phyloP scores from a whole-genome alignment of 2,113 vertebrate species.

The Noturus placidus region DNA sequence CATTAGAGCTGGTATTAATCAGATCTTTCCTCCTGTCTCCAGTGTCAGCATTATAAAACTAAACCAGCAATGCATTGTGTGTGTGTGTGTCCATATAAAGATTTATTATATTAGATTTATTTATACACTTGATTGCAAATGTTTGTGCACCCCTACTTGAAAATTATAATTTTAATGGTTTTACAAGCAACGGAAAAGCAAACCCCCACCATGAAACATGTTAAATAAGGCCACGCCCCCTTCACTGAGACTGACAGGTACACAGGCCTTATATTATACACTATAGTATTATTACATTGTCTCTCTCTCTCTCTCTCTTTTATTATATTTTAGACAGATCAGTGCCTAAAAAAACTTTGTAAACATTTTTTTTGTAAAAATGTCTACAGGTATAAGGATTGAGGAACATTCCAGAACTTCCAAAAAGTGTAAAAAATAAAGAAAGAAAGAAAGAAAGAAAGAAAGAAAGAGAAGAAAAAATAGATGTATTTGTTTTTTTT shows the following conservation, averaged over 20 bases:
- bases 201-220: no score
- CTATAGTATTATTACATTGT: no score
- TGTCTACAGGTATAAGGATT: neutral
- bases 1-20: slow-evolving; percentile 47
- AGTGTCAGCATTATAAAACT: neutral
- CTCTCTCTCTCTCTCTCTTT: no score
- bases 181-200: no score
- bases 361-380: neutral
- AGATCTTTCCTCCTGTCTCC: slow-evolving; percentile 40
- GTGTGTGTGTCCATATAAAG: neutral
- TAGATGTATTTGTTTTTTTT: neutral
- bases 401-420: neutral
- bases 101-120: neutral
- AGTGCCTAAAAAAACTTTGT: neutral
- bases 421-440: neutral
- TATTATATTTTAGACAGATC: neutral
- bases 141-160: neutral
- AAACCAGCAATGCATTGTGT: slow-evolving; percentile 4
- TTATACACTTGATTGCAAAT: neutral
- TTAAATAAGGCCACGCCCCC: no score
- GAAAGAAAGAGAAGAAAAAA: no score
- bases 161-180: no score
- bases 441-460: no score
- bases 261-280: no score
- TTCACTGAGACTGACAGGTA: no score